Conservation (phyloP, 2,888 invertebrate species). For the Lithosia quadra region DNA sequence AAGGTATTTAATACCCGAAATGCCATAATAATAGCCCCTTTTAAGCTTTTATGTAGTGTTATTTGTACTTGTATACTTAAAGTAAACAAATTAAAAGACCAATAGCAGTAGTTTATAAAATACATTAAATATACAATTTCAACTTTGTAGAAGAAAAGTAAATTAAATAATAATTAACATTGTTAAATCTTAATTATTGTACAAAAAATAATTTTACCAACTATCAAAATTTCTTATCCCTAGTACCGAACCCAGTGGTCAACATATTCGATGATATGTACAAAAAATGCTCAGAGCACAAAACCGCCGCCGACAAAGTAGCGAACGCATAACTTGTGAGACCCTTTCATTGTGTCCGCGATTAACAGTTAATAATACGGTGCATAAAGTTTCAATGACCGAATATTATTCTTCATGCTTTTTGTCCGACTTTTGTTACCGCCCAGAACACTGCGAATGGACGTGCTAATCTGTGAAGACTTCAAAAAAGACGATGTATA, state of each 20-base stretch:
- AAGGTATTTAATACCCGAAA: too few relatives aligned
- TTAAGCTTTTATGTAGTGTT: too few relatives aligned
- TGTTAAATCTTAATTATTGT: too few relatives aligned
- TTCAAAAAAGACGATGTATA: constrained; percentile 20
- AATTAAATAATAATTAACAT: too few relatives aligned
- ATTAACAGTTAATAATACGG: constrained; percentile 74
- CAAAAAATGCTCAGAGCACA: constrained; percentile 69
- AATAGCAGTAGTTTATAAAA: too few relatives aligned
- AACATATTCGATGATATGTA: constrained; percentile 66
- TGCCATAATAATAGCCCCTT: too few relatives aligned
- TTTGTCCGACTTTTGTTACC: constrained; percentile 50
- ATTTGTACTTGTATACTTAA: too few relatives aligned
- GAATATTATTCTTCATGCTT: constrained; percentile 53
- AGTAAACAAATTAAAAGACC: background rate
- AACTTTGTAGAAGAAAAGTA: too few relatives aligned
- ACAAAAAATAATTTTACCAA: constrained; percentile 11
- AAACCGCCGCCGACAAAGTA: constrained; percentile 73
- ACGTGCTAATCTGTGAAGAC: constrained; percentile 34
- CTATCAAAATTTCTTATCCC: constrained; percentile 40
- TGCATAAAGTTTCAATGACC: constrained; percentile 51
- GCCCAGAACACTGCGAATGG: constrained; percentile 42
- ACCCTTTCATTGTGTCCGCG: constrained; percentile 64
- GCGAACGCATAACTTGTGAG: constrained; percentile 63
- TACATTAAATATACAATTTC: too few relatives aligned
- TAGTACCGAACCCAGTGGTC: constrained; percentile 59